Percentiles rank a stretch among this genome's conserved stretches.
Conservation (phyloP, 2,888 invertebrate species). For the Oasisia sp. region DNA sequence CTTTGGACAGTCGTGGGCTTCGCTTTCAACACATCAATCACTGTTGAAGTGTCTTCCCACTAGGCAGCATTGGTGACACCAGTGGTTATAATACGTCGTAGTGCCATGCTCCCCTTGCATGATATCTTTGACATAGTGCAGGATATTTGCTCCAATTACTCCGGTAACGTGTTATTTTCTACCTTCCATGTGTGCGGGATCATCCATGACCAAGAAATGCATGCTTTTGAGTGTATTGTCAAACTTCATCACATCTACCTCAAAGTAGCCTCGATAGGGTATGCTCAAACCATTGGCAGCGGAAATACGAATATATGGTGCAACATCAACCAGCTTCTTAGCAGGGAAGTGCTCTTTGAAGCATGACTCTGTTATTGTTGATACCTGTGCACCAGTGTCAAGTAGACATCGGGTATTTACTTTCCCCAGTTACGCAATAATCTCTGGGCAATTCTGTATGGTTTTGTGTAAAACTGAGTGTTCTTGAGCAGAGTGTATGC, state of each 20-base stretch:
- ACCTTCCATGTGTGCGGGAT: slow-evolving; percentile 23
- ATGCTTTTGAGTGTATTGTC: background rate
- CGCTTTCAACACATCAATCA: too few species aligned
- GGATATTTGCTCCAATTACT: slow-evolving; percentile 36
- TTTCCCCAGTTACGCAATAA: slow-evolving; percentile 21
- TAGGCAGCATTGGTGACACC: too few species aligned
- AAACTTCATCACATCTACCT: background rate
- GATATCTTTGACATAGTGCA: background rate
- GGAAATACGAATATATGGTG: slow-evolving; percentile 28
- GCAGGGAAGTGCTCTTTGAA: slow-evolving; percentile 25
- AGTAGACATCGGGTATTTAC: slow-evolving; percentile 27
- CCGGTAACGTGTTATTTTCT: slow-evolving; percentile 29
- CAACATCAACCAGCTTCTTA: slow-evolving; percentile 30
- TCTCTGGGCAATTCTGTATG: slow-evolving; percentile 33
- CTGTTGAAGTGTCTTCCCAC: too few species aligned
- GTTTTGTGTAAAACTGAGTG: slow-evolving; percentile 34
- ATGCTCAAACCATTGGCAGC: too few species aligned
- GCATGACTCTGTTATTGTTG: slow-evolving; percentile 32
- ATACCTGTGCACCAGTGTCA: slow-evolving; percentile 35
- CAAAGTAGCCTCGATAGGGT: too few species aligned
- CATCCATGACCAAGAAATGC: slow-evolving; percentile 22
- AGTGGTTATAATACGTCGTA: too few species aligned
- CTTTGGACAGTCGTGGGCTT: too few species aligned
- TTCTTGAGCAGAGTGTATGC: background rate
- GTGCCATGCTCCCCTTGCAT: background rate